Evolutionary conservation across 2,113 vertebrate species (phyloP), one percentile per base, ranked within the genome.

Genomic region (Pampusana beccarii): DNA sequence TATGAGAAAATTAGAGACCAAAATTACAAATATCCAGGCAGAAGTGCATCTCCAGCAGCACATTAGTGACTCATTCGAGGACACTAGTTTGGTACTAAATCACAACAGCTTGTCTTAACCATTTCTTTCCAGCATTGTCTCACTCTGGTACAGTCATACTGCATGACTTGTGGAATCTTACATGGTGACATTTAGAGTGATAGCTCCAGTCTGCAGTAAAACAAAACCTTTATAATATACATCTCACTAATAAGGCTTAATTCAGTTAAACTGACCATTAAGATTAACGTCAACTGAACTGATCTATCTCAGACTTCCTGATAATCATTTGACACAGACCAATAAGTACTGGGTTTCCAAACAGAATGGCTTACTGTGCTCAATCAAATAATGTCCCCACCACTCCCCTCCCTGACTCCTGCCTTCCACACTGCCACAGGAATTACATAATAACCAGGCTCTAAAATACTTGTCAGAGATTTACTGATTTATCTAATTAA

Each of bases 181-280:
- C 8, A 23, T 12, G 44, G 46, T 44, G 28, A 61, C 25, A 44
- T 53, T 80, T 74, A 75, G 29, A 87, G 40, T 28, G 73, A 50
- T 13, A 75, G 9, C 29, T 82, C 33, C 38, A 48, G 29, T 42
- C 58, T 60, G 21, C 62, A 82, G 48, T 66, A 79, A 75, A 77
- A 5, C 44, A 88, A 88, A 93, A 46, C 20, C 9, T 86, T 70
- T 31, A 72, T 54, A 84, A 56, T 19, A 42, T 57, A 54, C 28
- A 29, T 57, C 31, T 93, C 4, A 2, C 40, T 70, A 54, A 82
- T 90, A 85, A 92, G 78, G 36, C 20, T 83, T 73, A 93, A 92
- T 92, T 90, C 58, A 90, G 53, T 93, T 90, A 91, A 95, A 57
- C n/a, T 88, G 78, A 72, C 66, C 80, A 83, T 58, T 94, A 90